Evolutionary conservation across 2,797 vertebrate genomes (phyloP).

Genomic region (Salarias fasciatus): DNA sequence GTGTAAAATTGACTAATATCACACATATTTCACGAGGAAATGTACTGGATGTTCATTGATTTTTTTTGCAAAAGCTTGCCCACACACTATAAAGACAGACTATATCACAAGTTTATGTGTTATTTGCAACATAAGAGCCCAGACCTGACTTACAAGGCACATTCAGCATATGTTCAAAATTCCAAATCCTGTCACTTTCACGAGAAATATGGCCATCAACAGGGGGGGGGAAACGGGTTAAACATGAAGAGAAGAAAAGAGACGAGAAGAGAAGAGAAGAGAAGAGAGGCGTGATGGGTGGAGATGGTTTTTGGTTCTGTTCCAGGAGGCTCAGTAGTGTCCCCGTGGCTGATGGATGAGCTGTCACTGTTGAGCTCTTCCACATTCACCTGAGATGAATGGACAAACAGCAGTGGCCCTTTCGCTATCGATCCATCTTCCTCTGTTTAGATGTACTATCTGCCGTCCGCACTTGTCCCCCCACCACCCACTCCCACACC

Average conservation of each 20-base stretch:
- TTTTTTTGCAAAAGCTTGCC: too few species aligned
- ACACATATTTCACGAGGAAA: too few species aligned
- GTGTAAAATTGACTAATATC: too few species aligned
- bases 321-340: constrained; percentile 91
- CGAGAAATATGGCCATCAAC: too few species aligned
- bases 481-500: constrained; percentile 31
- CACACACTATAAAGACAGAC: too few species aligned
- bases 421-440: constrained; percentile 75
- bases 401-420: constrained; percentile 90
- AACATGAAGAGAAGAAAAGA: constrained; percentile 2
- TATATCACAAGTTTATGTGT: too few species aligned
- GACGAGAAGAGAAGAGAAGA: constrained; percentile 18
- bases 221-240: too few species aligned
- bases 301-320: constrained; percentile 84
- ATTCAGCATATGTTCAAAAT: too few species aligned
- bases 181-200: too few species aligned
- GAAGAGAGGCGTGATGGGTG: constrained; percentile 65
- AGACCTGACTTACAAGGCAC: too few species aligned
- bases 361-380: constrained; percentile 91
- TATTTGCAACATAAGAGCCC: too few species aligned
- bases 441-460: constrained; percentile 61
- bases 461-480: constrained; percentile 46
- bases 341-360: constrained; percentile 94
- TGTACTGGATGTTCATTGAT: too few species aligned
- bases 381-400: constrained; percentile 93